Evolutionary conservation across 1,140 invertebrate genomes (phyloP).

Genomic region (Sitophilus oryzae): DNA sequence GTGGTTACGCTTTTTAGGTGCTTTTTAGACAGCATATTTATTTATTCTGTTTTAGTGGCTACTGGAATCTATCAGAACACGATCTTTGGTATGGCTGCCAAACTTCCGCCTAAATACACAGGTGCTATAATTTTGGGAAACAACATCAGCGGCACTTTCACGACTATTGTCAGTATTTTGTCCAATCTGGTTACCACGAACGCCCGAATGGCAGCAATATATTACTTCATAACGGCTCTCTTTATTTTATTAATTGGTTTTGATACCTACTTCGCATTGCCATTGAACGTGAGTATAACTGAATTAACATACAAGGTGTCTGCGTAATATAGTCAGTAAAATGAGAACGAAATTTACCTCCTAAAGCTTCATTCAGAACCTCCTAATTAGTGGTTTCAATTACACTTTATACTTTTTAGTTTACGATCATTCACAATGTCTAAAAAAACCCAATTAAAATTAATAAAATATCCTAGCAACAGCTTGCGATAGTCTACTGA

Average conservation of each 20-base stretch:
- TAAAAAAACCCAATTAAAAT: no score
- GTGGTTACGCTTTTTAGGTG: no score
- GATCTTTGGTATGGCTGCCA: conserved; percentile 90
- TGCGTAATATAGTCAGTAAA: no score
- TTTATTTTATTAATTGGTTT: conserved; percentile 89
- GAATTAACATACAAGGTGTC: no score
- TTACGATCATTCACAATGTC: no score
- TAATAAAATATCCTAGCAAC: no score
- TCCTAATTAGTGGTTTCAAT: no score
- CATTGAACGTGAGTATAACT: conserved; percentile 88
- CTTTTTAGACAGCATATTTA: no score
- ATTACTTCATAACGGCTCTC: conserved; percentile 94
- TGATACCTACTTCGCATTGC: conserved; percentile 92
- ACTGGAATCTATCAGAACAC: conserved; percentile 98
- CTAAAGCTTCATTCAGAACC: no score
- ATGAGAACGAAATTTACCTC: no score
- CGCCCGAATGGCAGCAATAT: conserved; percentile 81
- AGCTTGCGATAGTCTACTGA: no score
- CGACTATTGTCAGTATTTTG: conserved; percentile 73
- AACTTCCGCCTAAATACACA: conserved; percentile 87
- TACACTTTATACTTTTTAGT: no score
- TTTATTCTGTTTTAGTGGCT: conserved; percentile 62
- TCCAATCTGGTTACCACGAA: conserved; percentile 67
- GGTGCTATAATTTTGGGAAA: conserved; percentile 92
- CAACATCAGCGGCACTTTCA: conserved; percentile 91